Conservation (phyloP, 1,140 invertebrate genomes). For the Drosophila micromelanica region DNA sequence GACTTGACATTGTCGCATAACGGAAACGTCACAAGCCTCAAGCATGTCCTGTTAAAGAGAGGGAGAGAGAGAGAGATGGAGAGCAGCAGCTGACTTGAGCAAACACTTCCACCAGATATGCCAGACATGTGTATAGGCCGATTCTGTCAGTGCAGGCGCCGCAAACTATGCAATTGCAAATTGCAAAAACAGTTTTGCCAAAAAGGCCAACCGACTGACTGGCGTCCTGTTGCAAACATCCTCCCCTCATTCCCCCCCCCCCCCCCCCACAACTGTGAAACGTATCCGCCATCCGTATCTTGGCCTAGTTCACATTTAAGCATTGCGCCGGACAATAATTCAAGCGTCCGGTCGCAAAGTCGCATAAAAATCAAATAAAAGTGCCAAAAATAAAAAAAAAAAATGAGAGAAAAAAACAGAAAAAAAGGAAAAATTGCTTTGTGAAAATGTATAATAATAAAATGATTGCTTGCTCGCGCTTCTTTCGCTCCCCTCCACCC, state of each 20-base stretch:
- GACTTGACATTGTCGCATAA: conserved; percentile 75
- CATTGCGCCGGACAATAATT: conserved; percentile 75
- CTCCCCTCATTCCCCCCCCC: background rate
- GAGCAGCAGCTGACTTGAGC: background rate
- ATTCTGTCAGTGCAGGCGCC: conserved; percentile 32
- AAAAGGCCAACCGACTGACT: conserved; percentile 32
- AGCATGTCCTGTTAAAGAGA: conserved; percentile 58
- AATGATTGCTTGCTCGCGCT: conserved; percentile 7
- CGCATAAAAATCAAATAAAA: conserved; percentile 80
- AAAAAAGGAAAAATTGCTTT: conserved; percentile 15
- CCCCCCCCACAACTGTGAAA: too few relatives aligned
- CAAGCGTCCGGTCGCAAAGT: conserved; percentile 52
- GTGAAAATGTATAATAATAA: conserved; percentile 44
- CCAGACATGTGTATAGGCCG: conserved; percentile 5
- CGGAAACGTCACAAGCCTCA: conserved; percentile 66
- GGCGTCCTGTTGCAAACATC: conserved; percentile 33
- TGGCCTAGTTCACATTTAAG: conserved; percentile 71
- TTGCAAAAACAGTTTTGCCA: conserved; percentile 33
- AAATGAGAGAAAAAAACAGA: conserved; percentile 1
- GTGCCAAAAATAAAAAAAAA: conserved; percentile 39
- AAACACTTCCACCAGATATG: conserved; percentile 38
- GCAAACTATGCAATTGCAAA: conserved; percentile 40
- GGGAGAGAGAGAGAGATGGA: background rate
- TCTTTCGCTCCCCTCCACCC: too few relatives aligned
- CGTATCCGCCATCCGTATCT: conserved; percentile 45